Percentiles rank a stretch among this genome's conserved stretches.
These are phyloP conservation scores for Nibea albiflora DNA, from an alignment of 2,113 vertebrate genomes.

Conservation along the genomic window DNA sequence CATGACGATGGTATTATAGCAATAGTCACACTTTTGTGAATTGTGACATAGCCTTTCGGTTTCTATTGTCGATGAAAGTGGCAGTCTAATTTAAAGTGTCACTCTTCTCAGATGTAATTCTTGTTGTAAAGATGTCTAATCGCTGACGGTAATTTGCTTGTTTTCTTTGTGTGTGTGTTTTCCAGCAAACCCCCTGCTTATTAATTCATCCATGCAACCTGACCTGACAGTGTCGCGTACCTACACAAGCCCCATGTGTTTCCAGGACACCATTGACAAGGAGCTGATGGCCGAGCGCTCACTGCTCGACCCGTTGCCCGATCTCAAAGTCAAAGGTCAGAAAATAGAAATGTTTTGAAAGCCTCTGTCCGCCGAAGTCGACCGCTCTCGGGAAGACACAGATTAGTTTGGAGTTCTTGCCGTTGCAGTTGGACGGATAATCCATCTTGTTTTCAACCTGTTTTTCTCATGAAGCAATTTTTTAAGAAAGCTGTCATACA, in stretches of 20 bases:
- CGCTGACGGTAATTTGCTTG: constrained; percentile 23
- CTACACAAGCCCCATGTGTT: constrained; percentile 97
- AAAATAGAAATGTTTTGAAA: constrained; percentile 71
- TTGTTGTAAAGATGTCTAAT: not conserved
- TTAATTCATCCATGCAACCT: constrained; percentile 93
- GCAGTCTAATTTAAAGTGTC: not conserved
- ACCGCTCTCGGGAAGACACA: constrained; percentile 20
- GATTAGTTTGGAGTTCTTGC: not conserved
- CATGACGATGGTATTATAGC: constrained; percentile 16
- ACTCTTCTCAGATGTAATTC: not conserved
- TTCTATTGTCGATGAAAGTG: constrained; percentile 3
- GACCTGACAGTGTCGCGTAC: constrained; percentile 93
- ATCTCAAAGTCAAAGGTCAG: constrained; percentile 95
- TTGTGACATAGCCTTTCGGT: constrained; percentile 14
- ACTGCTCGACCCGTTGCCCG: constrained; percentile 91
- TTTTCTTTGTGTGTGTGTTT: constrained; percentile 35
- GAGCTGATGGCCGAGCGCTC: constrained; percentile 86
- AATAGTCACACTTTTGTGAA: not conserved
- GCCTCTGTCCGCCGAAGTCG: not conserved
- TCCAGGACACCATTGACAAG: constrained; percentile 95
- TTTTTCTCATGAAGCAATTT: constrained; percentile 23
- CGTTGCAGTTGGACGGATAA: constrained; percentile 6
- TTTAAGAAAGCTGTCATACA: constrained; percentile 29
- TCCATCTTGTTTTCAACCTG: constrained; percentile 21
- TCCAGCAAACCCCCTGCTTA: constrained; percentile 93